Evolutionary conservation across 2,113 vertebrate genomes (phyloP).

Genomic region (Plotosus lineatus): DNA sequence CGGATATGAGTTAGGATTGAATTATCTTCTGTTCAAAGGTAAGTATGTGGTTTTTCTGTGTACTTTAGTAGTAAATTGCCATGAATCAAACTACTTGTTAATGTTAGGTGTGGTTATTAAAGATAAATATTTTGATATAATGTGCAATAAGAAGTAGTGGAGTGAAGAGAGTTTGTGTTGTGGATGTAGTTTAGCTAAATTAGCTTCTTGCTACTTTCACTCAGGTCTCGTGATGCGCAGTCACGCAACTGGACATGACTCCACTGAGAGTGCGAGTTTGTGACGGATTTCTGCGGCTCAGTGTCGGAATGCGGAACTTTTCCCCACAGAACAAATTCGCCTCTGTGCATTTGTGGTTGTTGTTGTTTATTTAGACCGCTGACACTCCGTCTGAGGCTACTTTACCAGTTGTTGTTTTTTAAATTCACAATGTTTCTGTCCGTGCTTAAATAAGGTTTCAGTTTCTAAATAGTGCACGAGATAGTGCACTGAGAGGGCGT

Average conservation of each 20-base stretch:
- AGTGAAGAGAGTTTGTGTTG: not conserved
- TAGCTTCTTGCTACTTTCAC: not conserved
- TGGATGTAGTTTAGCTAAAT: not conserved
- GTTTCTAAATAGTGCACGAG: too few relatives aligned
- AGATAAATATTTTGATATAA: not conserved
- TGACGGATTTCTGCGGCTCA: not conserved
- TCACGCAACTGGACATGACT: constrained; percentile 26
- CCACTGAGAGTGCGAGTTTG: not conserved
- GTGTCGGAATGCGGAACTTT: constrained; percentile 23
- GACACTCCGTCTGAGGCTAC: too few relatives aligned
- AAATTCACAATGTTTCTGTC: too few relatives aligned
- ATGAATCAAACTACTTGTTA: not conserved
- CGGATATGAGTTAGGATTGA: not conserved
- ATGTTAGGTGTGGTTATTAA: not conserved
- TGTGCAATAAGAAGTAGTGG: not conserved
- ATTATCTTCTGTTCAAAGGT: not conserved
- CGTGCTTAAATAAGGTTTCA: too few relatives aligned
- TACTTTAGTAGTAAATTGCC: not conserved
- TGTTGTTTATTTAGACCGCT: too few relatives aligned
- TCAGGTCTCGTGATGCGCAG: constrained; percentile 49
- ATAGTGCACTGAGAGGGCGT: too few relatives aligned
- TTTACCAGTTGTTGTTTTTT: too few relatives aligned
- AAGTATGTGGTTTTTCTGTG: not conserved
- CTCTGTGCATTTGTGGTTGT: too few relatives aligned
- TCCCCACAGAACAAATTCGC: too few relatives aligned